Evolutionary conservation across 2,797 vertebrate genomes (phyloP).

Genomic region (Myotis vivesi): DNA sequence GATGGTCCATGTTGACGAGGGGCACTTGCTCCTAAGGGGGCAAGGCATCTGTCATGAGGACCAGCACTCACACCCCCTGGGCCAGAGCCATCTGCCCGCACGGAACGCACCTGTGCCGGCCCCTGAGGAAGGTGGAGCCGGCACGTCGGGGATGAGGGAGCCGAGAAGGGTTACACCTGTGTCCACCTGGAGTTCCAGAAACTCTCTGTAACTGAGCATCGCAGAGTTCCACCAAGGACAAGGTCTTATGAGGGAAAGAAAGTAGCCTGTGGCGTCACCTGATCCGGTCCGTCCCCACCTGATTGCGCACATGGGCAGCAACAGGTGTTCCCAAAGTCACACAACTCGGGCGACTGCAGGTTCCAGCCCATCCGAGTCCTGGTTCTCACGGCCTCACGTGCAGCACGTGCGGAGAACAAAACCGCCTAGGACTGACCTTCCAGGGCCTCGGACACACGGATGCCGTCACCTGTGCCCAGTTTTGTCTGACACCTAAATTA

Average conservation of each 20-base stretch:
- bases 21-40: neutral
- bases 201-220: neutral
- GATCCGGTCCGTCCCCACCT: neutral
- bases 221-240: neutral
- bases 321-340: neutral
- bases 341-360: neutral
- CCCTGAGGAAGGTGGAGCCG: accelerated
- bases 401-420: neutral
- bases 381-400: neutral
- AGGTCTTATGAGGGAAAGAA: neutral
- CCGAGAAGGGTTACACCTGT: neutral
- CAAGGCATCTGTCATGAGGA: neutral
- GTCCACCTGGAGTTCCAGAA: neutral
- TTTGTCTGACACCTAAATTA: neutral
- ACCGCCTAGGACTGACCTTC: neutral
- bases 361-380: neutral
- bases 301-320: neutral
- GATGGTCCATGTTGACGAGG: neutral
- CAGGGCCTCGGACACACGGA: neutral
- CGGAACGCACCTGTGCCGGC: accelerated
- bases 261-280: neutral
- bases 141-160: no score
- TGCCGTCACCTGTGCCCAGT: neutral
- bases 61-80: accelerated
- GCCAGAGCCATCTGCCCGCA: accelerated